Conservation (phyloP, 2,113 vertebrate genomes). For the Tragelaphus imberbis region DNA sequence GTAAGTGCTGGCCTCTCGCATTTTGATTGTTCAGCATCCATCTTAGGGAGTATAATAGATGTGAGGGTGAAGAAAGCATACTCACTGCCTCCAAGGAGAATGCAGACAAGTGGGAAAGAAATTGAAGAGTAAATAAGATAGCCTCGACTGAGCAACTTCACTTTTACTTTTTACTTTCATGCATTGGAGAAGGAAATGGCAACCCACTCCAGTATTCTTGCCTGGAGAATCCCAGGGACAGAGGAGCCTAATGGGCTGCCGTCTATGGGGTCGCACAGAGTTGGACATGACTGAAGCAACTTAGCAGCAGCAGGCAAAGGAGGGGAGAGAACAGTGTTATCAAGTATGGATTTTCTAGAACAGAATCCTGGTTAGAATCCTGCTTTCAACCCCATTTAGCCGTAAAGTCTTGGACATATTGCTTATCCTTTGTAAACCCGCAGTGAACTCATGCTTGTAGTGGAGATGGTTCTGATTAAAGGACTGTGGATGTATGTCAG, state of each 20-base stretch:
- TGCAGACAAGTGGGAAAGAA: background rate
- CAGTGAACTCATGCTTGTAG: background rate
- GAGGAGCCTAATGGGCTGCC: no score
- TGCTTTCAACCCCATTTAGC: background rate
- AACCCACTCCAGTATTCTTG: no score
- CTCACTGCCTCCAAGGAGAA: background rate
- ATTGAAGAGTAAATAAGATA: background rate
- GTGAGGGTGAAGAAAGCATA: background rate
- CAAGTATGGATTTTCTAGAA: background rate
- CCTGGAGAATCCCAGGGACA: no score
- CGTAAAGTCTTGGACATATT: background rate
- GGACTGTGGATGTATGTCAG: background rate
- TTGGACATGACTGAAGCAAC: no score
- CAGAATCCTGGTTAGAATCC: background rate
- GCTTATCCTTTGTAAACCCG: background rate
- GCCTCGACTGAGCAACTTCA: no score
- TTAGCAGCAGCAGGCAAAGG: background rate
- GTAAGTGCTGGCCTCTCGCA: background rate
- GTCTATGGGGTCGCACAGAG: no score
- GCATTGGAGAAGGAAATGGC: no score
- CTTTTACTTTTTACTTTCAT: no score
- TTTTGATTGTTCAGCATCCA: background rate
- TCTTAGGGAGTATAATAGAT: background rate
- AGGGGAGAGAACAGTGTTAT: background rate
- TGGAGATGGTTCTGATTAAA: background rate